Evolutionary conservation across 2,888 invertebrate genomes (phyloP), one percentile per base, ranked within the genome.

Genomic region (Melipona bicolor): DNA sequence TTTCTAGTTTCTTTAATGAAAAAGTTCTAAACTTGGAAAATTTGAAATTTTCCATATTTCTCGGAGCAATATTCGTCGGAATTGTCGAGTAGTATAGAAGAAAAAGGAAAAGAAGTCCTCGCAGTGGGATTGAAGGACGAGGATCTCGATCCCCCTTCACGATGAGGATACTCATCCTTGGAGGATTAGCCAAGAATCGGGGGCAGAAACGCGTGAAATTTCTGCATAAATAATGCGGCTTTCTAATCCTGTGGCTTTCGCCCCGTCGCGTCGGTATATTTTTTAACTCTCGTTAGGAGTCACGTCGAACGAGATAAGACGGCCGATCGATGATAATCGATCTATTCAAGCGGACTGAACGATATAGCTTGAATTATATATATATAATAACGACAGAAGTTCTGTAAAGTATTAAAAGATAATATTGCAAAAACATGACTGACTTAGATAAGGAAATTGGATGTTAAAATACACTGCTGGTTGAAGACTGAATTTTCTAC

Each of bases 201-300:
- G 67, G 54, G 77, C 74, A 84, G 65, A 71, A 70, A 56, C 62
- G 80, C 80, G 83, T 80, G 77, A 83, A 86, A 80, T 73, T 76
- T 68, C 82, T 75, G 83, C 86, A 87, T 87, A 87, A 86, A 84
- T 87, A 87, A 86, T 86, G 74, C 64, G 64, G 75, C 69, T 82
- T 85, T 85, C 85, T 85, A 85, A 85, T 85, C 78, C 85, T 15
- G 32, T 52, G 64, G 54, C 78, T 78, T 54, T 81, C 85, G 78
- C 67, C 65, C 85, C 54, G 56, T 5, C n/a, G 56, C 56, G 85
- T 78, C 85, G 59, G 79, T 21, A 56, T 82, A 75, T 75, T 76
- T 77, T 78, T 75, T 62, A 52, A 83, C 83, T 79, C 84, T 83
- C 84, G 84, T 84, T 84, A 83, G 79, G 61, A 74, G 74, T 24